Evolutionary conservation across 30 jellyfish, hydroid and myxozoan species (phyloP).

Genomic region (Hydractinia echinata): DNA sequence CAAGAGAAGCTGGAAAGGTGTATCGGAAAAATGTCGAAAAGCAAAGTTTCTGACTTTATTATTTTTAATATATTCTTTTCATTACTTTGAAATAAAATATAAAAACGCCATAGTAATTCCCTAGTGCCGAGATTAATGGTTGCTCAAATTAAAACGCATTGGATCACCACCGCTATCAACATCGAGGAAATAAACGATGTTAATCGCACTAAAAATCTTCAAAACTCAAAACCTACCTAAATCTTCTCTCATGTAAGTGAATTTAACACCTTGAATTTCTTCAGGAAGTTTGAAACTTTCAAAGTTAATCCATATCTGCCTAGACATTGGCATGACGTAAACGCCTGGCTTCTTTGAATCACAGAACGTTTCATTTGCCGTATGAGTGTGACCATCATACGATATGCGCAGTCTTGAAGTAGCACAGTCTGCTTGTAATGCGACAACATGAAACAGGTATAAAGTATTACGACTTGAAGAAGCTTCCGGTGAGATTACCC

Average conservation of each 20-base stretch:
- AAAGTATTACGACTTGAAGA: neutral
- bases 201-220: too few relatives aligned
- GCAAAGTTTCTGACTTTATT: too few relatives aligned
- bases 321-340: neutral
- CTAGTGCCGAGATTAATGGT: too few relatives aligned
- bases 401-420: neutral
- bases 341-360: neutral
- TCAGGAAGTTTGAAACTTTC: neutral
- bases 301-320: conserved; percentile 22
- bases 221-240: neutral
- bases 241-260: conserved; percentile 6
- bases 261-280: conserved; percentile 4
- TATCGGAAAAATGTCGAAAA: too few relatives aligned
- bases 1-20: too few relatives aligned
- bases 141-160: too few relatives aligned
- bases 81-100: too few relatives aligned
- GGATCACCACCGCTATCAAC: too few relatives aligned
- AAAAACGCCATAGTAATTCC: too few relatives aligned
- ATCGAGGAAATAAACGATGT: too few relatives aligned
- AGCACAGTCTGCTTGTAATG: conserved; percentile 18
- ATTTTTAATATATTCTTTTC: too few relatives aligned
- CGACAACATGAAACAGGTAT: conserved; percentile 6
- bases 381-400: conserved; percentile 1
- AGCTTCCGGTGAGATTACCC: conserved; percentile 23
- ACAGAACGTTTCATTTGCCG: conserved; percentile 6